phyloP scores from a whole-genome alignment of 2,888 invertebrate species.

The Philereme vetulata region DNA sequence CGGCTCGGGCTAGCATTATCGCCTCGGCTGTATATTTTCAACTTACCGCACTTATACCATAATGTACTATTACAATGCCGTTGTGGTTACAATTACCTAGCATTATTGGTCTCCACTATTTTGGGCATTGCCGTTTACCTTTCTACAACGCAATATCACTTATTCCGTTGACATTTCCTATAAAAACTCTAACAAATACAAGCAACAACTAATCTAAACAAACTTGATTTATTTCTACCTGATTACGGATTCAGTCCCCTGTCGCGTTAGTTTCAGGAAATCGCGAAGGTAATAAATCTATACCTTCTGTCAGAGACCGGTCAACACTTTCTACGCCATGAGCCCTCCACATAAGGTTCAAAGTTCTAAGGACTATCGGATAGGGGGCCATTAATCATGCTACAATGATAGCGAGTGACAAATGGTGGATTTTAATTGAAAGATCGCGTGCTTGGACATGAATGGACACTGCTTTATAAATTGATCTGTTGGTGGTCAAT shows the following conservation, averaged over 20 bases:
- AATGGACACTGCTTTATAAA: conserved; percentile 32
- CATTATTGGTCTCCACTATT: not conserved
- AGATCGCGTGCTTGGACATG: conserved; percentile 38
- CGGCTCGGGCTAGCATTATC: no score
- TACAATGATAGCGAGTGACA: conserved; percentile 43
- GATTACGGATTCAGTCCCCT: conserved; percentile 44
- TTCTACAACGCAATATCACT: conserved; percentile 7
- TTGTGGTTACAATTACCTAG: not conserved
- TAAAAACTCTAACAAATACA: conserved; percentile 23
- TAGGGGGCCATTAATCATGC: conserved; percentile 37
- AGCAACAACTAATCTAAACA: conserved; percentile 31
- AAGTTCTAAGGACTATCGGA: conserved; percentile 10
- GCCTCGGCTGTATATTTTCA: no score
- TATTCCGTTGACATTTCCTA: conserved; percentile 7
- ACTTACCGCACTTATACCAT: no score
- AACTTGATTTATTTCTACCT: conserved; percentile 38
- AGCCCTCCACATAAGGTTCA: conserved; percentile 24
- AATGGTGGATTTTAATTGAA: conserved; percentile 44
- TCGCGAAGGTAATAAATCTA: conserved; percentile 42
- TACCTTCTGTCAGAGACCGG: conserved; percentile 37
- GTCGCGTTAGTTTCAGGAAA: conserved; percentile 45
- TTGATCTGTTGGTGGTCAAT: conserved; percentile 31
- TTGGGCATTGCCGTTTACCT: not conserved
- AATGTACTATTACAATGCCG: no score
- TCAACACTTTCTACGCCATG: conserved; percentile 22